These are phyloP conservation scores for Cisticola juncidis DNA, from an alignment of 2,113 vertebrate genomes.

Conservation along the genomic window DNA sequence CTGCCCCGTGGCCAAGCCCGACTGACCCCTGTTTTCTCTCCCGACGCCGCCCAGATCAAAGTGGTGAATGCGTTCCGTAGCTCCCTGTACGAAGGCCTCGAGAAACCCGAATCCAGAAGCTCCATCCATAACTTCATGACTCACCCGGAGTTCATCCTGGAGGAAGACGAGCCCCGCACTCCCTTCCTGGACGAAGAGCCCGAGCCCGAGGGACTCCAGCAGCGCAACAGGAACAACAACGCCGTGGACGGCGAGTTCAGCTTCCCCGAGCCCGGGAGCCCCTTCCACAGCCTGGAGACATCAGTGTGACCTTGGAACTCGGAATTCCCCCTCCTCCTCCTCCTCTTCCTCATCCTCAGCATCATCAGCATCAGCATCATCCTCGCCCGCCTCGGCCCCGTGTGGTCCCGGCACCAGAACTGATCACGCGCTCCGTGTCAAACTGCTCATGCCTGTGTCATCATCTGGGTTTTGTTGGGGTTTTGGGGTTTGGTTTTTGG, in stretches of 20 bases:
- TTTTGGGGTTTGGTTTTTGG: neutral
- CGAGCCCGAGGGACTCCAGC: slow-evolving; percentile 56
- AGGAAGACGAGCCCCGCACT: slow-evolving; percentile 83
- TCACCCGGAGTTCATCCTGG: slow-evolving; percentile 90
- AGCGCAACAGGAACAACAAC: slow-evolving; percentile 77
- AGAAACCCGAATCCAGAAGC: slow-evolving; percentile 88
- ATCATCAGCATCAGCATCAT: no score
- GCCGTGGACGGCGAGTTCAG: slow-evolving; percentile 67
- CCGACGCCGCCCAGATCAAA: slow-evolving; percentile 83
- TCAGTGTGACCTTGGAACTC: slow-evolving; percentile 73
- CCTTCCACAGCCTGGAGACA: slow-evolving; percentile 78
- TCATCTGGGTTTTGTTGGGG: neutral
- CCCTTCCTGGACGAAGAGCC: slow-evolving; percentile 83
- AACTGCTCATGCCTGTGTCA: slow-evolving; percentile 49
- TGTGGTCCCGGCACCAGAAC: slow-evolving; percentile 48
- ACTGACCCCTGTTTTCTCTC: slow-evolving; percentile 14
- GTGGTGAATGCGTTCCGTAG: slow-evolving; percentile 98
- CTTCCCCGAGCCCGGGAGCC: slow-evolving; percentile 59
- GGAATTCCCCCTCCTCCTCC: neutral
- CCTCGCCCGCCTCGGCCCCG: neutral
- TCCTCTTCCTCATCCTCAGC: neutral
- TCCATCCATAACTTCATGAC: slow-evolving; percentile 99
- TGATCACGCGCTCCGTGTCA: slow-evolving; percentile 52
- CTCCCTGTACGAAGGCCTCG: slow-evolving; percentile 87
- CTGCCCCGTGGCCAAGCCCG: neutral